Evolutionary conservation across 1,140 invertebrate genomes (phyloP).

Genomic region (Caenorhabditis tropicalis): DNA sequence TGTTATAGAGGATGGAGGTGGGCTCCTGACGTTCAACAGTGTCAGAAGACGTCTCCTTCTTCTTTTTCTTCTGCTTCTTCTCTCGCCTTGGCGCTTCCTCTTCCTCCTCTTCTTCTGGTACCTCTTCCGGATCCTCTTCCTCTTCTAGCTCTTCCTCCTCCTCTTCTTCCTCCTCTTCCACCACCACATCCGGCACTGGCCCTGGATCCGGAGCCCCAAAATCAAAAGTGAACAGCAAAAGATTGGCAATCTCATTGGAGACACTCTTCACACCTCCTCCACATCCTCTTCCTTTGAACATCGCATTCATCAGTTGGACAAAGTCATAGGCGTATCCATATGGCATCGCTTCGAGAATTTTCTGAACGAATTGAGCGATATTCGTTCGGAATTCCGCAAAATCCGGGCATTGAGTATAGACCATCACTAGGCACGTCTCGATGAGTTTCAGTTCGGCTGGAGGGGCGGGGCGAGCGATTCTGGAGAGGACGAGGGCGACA

Average conservation of each 20-base stretch:
- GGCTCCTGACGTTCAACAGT: not conserved
- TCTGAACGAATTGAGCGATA: not conserved
- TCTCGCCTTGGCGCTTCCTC: no score
- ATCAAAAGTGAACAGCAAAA: not conserved
- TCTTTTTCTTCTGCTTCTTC: not conserved
- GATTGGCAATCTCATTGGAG: not conserved
- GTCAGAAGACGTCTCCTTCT: no score
- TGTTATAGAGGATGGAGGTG: not conserved
- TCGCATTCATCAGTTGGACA: not conserved
- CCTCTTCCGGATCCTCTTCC: not conserved
- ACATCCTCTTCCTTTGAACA: not conserved
- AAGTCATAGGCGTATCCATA: not conserved
- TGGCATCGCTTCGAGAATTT: not conserved
- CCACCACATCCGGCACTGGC: not conserved
- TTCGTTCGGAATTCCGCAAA: not conserved
- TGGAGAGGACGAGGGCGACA: not conserved
- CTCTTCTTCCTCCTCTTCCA: not conserved
- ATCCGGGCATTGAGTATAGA: conserved; percentile 7
- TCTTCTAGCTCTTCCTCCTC: not conserved
- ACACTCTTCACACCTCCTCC: not conserved
- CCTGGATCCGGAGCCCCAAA: not conserved
- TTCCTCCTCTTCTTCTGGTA: not conserved
- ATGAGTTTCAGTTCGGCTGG: not conserved
- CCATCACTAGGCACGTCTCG: not conserved
- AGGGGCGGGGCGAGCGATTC: not conserved